These are phyloP conservation scores for Halocynthia roretzi DNA, from an alignment of 23 tunicate species.

Conservation along the genomic window DNA sequence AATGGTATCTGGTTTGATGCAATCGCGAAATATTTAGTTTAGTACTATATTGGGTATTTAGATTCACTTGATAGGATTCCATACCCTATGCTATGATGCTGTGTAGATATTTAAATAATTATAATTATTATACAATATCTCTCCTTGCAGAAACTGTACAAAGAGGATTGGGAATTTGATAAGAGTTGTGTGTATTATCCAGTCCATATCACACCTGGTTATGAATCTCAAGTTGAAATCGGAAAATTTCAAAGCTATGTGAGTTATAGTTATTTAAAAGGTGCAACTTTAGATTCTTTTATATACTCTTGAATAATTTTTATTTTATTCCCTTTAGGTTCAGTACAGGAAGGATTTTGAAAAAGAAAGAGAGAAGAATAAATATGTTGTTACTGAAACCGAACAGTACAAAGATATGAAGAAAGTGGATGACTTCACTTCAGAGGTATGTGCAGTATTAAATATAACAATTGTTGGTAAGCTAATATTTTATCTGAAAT, in stretches of 20 bases:
- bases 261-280: constrained; percentile 6
- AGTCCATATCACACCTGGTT: constrained; percentile 92
- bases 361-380: constrained; percentile 37
- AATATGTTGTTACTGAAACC: constrained; percentile 43
- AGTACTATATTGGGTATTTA: no score
- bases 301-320: no score
- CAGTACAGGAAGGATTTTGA: constrained; percentile 56
- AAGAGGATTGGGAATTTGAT: constrained; percentile 38
- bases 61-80: no score
- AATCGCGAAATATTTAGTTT: no score
- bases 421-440: constrained; percentile 30
- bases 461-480: no score
- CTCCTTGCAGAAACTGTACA: constrained; percentile 22
- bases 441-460: constrained; percentile 35
- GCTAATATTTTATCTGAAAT: no score
- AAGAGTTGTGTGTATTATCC: constrained; percentile 83
- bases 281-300: background rate
- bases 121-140: no score
- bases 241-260: constrained; percentile 63
- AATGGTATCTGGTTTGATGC: no score
- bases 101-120: no score
- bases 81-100: no score
- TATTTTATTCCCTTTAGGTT: constrained; percentile 21
- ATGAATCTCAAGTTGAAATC: constrained; percentile 65
- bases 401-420: constrained; percentile 65